Percentiles rank a stretch among this genome's conserved stretches.
These are phyloP conservation scores for Apteryx owenii DNA, from an alignment of 2,113 vertebrate genomes.

Conservation along the genomic window DNA sequence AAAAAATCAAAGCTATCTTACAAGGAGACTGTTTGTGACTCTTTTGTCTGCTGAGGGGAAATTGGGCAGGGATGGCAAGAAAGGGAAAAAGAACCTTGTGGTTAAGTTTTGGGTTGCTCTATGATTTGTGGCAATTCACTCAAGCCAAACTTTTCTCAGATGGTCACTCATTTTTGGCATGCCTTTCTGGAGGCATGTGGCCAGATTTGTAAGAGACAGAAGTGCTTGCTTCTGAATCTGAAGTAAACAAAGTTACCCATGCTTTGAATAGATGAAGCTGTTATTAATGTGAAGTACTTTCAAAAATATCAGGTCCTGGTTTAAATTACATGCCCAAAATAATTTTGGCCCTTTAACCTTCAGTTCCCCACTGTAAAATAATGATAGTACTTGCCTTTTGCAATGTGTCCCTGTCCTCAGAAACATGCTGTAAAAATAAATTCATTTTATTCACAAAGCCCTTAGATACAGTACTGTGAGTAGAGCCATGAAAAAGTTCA, in stretches of 20 bases:
- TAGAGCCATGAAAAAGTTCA: slow-evolving; percentile 24
- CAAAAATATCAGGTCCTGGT: not conserved
- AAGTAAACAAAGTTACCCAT: not conserved
- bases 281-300: not conserved
- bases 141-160: not conserved
- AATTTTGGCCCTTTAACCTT: not conserved
- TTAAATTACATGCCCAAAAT: slow-evolving; percentile 1
- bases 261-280: not conserved
- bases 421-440: slow-evolving; percentile 36
- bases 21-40: not conserved
- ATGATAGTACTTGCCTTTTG: not conserved
- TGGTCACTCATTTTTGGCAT: not conserved
- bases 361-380: not conserved
- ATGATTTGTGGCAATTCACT: not conserved
- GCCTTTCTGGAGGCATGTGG: not conserved
- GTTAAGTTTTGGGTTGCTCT: not conserved
- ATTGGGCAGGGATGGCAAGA: not conserved
- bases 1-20: not conserved
- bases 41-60: not conserved
- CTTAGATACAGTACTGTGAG: not conserved
- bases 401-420: not conserved
- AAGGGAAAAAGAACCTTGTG: not conserved
- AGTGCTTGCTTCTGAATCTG: not conserved
- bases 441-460: slow-evolving; percentile 30
- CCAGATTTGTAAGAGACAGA: not conserved